Evolutionary conservation across 1,140 invertebrate species (phyloP).

Genomic region (Drosophila serrata): DNA sequence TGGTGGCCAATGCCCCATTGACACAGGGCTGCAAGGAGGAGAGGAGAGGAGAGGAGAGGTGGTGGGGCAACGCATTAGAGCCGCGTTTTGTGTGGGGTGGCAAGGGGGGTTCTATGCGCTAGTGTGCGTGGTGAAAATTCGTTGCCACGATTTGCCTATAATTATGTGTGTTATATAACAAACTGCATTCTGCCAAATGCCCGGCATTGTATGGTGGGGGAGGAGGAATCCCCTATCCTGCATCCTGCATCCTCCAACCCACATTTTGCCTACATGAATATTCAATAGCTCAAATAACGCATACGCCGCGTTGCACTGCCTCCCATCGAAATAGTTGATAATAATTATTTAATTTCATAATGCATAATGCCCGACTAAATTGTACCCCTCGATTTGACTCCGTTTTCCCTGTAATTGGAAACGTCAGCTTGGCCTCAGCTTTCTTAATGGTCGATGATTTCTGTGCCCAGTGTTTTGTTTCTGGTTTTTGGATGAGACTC

Average conservation of each 20-base stretch:
- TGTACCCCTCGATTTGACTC: constrained; percentile 15
- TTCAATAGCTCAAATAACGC: constrained; percentile 80
- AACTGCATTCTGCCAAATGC: constrained; percentile 79
- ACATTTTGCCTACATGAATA: constrained; percentile 71
- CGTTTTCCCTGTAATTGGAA: constrained; percentile 60
- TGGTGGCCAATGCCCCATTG: constrained; percentile 47
- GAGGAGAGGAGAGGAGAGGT: background rate
- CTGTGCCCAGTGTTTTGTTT: constrained; percentile 11
- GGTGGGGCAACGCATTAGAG: constrained; percentile 12
- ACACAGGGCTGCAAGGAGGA: constrained; percentile 21
- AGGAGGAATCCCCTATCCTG: background rate
- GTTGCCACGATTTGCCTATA: constrained; percentile 83
- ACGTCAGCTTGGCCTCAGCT: constrained; percentile 50
- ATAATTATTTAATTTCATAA: constrained; percentile 80
- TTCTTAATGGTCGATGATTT: constrained; percentile 75
- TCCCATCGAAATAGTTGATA: constrained; percentile 72
- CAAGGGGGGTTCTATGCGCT: background rate
- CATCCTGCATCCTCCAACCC: background rate
- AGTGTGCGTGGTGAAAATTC: constrained; percentile 77
- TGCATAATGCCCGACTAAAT: constrained; percentile 35
- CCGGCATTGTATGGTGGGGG: constrained; percentile 19
- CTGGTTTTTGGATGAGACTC: constrained; percentile 4
- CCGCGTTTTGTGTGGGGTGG: constrained; percentile 11
- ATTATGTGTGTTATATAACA: constrained; percentile 84
- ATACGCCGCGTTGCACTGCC: constrained; percentile 66